Percentiles rank a stretch among this genome's conserved stretches.
Conservation (phyloP, 1,140 invertebrate species). For the Zaprionus gabonicus region DNA sequence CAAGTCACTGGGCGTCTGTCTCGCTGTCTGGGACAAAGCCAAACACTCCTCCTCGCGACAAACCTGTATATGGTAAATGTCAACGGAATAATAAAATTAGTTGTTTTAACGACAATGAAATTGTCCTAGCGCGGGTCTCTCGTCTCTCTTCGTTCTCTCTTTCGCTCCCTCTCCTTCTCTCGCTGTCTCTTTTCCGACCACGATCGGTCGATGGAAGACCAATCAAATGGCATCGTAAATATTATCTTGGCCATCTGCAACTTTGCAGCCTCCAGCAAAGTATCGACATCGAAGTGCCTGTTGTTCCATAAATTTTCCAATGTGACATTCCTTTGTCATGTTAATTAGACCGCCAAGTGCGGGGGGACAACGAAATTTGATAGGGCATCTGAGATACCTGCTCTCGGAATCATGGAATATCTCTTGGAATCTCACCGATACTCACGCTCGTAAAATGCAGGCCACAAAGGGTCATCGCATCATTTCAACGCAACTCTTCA, state of each 20-base stretch:
- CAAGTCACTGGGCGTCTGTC: slow-evolving; percentile 15
- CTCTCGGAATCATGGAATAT: slow-evolving; percentile 46
- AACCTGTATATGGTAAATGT: slow-evolving; percentile 77
- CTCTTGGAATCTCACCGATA: slow-evolving; percentile 12
- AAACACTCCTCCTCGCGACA: slow-evolving; percentile 36
- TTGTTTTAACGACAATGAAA: slow-evolving; percentile 76
- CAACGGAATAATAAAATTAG: slow-evolving; percentile 81
- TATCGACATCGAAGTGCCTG: slow-evolving; percentile 51
- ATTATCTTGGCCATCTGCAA: slow-evolving; percentile 76
- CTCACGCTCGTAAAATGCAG: slow-evolving; percentile 53
- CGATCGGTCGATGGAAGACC: slow-evolving; percentile 50
- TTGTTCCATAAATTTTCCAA: slow-evolving; percentile 72
- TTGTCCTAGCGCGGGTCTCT: slow-evolving; percentile 44
- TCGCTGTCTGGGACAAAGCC: not conserved
- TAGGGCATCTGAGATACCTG: slow-evolving; percentile 77
- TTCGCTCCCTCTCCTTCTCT: slow-evolving; percentile 28
- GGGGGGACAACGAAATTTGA: slow-evolving; percentile 65
- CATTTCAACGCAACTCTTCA: slow-evolving; percentile 21
- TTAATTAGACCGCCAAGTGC: slow-evolving; percentile 80
- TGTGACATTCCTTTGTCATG: slow-evolving; percentile 83
- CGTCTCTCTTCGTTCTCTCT: not conserved
- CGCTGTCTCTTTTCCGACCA: slow-evolving; percentile 36
- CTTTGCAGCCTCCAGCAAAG: slow-evolving; percentile 46
- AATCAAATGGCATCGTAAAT: slow-evolving; percentile 81
- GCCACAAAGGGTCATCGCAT: slow-evolving; percentile 41